phyloP scores from a whole-genome alignment of 2,888 invertebrate species.

The Dryobota labecula region DNA sequence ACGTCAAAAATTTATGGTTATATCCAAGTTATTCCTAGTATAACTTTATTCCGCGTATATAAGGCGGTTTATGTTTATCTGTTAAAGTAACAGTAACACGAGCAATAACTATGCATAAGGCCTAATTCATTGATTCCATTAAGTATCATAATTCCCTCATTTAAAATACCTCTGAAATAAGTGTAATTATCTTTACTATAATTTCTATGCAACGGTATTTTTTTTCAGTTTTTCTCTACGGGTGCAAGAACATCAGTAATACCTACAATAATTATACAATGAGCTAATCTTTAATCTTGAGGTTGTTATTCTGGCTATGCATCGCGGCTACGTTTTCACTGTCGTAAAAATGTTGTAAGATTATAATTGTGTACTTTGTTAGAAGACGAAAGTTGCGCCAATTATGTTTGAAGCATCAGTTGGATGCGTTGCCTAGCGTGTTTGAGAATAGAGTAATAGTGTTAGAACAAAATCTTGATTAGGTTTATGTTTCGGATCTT shows the following conservation, averaged over 20 bases:
- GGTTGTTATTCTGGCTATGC: slow-evolving; percentile 52
- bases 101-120: neutral
- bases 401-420: slow-evolving; percentile 45
- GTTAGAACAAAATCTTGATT: slow-evolving; percentile 4
- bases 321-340: slow-evolving; percentile 57
- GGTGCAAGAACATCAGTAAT: slow-evolving; percentile 31
- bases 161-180: slow-evolving; percentile 2
- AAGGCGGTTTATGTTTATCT: too few species aligned
- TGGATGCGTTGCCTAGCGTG: slow-evolving; percentile 19
- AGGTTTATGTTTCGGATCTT: neutral
- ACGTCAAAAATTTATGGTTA: too few species aligned
- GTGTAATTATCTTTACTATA: neutral
- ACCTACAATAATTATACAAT: slow-evolving; percentile 38
- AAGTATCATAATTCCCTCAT: neutral
- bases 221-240: neutral
- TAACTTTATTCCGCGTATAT: too few species aligned
- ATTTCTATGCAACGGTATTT: neutral
- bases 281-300: slow-evolving; percentile 48
- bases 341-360: slow-evolving; percentile 45
- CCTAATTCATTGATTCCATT: neutral
- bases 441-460: neutral
- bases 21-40: too few species aligned
- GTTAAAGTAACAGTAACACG: neutral
- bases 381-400: slow-evolving; percentile 57
- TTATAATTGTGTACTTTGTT: slow-evolving; percentile 43